Base-by-base conservation (phyloP, 2,113 vertebrate species). In the Ceratotherium simum region DNA sequence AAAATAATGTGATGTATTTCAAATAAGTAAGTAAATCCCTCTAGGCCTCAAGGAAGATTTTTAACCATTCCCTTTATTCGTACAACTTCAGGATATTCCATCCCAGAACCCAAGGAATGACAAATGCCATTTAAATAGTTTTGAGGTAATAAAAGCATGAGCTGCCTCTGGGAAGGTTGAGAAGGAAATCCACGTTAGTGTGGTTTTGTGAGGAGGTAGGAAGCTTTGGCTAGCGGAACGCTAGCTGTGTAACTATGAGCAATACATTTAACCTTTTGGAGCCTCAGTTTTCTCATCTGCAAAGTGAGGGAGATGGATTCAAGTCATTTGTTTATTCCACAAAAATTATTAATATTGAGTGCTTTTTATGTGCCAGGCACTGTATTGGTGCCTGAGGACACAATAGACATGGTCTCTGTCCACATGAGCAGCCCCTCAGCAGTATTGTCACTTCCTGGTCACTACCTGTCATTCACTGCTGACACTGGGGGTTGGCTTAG, bases 51-150 rank as follows among this genome's bases (percentile, higher is more conserved):
- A 82, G 81, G 90, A 92, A 95, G 51, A 60, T 56, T 95, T 91
- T 46, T 65, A 96, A 79, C 56, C 58, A 94, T 73, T 82, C 94
- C 42, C 33, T 98, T 95, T 62, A 86, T 70, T 94, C 58, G 91
- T 91, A 72, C 31, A 42, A 18, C 93, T 80, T 91, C 42, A 87
- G 92, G 94, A 42, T n/a, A 42, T 94, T 91, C 95, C 23, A 89
- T 96, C 83, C 90, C 94, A 97, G 62, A 67, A 79, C 48, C 70
- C 76, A 78, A 78, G 39, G 81, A 39, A 93, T 84, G 91, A 86
- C 95, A 96, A 39, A 94, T 67, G 72, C 12, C 96, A 95, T 23
- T 95, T 54, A 84, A 92, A 73, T 4, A 90, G 48, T 73, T 88
- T 0, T 33, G 95, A 97, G 78, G 90, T 88, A 95, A 95, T 96